Evolutionary conservation across 1,140 invertebrate species (phyloP).

Genomic region (fruit fly (Drosophila melanogaster)): Release_6_plus_ISO1_MT NT_033779.5:869501-870000

Average conservation of each 20-base stretch:
- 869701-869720: conserved; percentile 95
- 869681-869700: conserved; percentile 96
- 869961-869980: no score
- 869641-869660: conserved; percentile 89
- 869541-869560: conserved; percentile 98
- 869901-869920: no score
- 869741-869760: conserved; percentile 42
- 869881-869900: no score
- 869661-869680: conserved; percentile 91
- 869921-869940: no score
- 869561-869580: conserved; percentile 92
- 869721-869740: conserved; percentile 91
- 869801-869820: not conserved
- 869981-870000: no score
- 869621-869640: conserved; percentile 95
- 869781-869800: not conserved
- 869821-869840: conserved; percentile 59
- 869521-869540: conserved; percentile 97
- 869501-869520: conserved; percentile 99
- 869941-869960: no score
- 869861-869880: not conserved
- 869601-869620: conserved; percentile 99
- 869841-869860: not conserved
- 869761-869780: conserved; percentile 73
- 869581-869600: conserved; percentile 94